A percentile compares a stretch with the other conserved stretches of the same genome.
Conservation (phyloP, 1,140 invertebrate species). For the Aphaenogaster rudis region DNA sequence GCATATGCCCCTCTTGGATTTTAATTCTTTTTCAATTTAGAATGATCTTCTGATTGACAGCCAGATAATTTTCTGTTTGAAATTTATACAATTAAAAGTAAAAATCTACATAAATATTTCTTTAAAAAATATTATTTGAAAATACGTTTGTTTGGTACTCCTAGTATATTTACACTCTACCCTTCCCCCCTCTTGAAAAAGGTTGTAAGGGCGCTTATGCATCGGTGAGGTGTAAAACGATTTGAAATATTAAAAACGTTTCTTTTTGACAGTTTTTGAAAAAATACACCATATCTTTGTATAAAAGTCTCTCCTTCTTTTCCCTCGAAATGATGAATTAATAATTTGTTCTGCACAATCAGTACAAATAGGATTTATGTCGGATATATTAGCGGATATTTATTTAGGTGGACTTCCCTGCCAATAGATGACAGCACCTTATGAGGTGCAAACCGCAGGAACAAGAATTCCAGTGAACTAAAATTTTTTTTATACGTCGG, state of each 20-base stretch:
- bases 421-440: conserved; percentile 58
- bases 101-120: too few relatives aligned
- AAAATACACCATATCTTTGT: not conserved
- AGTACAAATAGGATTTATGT: conserved; percentile 34
- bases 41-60: too few relatives aligned
- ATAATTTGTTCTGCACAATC: not conserved
- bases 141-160: too few relatives aligned
- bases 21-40: too few relatives aligned
- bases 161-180: too few relatives aligned
- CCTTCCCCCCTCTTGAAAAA: too few relatives aligned
- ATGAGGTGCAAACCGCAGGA: conserved; percentile 23
- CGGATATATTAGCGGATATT: conserved; percentile 49
- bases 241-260: not conserved
- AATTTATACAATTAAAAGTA: too few relatives aligned
- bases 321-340: not conserved
- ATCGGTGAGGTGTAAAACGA: not conserved
- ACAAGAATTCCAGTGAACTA: conserved; percentile 6
- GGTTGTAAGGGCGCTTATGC: too few relatives aligned
- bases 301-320: not conserved
- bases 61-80: too few relatives aligned
- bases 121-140: too few relatives aligned
- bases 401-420: conserved; percentile 20
- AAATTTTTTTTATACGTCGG: not conserved
- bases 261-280: not conserved
- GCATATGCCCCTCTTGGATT: too few relatives aligned